Percentiles rank a stretch among this genome's conserved stretches.
These are phyloP conservation scores for Synanthedon vespiformis DNA, from an alignment of 2,888 invertebrate species.

Conservation along the genomic window DNA sequence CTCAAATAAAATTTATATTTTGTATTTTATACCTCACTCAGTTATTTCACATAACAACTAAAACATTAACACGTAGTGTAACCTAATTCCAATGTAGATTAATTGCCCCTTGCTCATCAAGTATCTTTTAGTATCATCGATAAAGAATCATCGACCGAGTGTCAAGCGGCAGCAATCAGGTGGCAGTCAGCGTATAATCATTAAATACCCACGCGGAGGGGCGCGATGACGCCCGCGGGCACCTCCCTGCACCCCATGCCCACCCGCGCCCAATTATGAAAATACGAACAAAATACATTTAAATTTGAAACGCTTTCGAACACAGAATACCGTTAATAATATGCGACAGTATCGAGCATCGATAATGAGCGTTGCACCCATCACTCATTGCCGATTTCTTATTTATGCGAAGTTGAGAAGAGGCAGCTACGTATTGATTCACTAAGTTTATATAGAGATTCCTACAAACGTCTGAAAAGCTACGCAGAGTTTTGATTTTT, in stretches of 20 bases:
- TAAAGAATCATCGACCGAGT: conserved; percentile 43
- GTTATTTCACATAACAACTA: neutral
- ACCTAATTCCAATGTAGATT: no score
- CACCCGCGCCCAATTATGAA: conserved; percentile 66
- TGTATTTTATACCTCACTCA: no score
- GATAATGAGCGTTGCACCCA: conserved; percentile 25
- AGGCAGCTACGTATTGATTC: neutral
- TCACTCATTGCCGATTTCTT: neutral
- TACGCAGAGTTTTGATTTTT: neutral
- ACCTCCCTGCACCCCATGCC: conserved; percentile 31
- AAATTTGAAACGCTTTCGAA: conserved; percentile 47
- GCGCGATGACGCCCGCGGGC: conserved; percentile 59
- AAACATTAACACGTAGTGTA: no score
- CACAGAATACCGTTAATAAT: conserved; percentile 34
- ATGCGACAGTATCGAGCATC: conserved; percentile 23
- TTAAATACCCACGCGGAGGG: conserved; percentile 67
- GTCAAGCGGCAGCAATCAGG: conserved; percentile 55
- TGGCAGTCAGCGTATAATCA: conserved; percentile 70
- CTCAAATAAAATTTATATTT: no score
- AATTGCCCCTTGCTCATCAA: no score
- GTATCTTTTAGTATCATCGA: conserved; percentile 31
- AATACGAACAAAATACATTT: conserved; percentile 67
- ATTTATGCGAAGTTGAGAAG: neutral
- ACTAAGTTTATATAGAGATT: conserved; percentile 4
- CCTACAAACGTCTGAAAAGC: neutral